Conservation (phyloP, 2,888 invertebrate genomes). For the Atrina japonica region DNA sequence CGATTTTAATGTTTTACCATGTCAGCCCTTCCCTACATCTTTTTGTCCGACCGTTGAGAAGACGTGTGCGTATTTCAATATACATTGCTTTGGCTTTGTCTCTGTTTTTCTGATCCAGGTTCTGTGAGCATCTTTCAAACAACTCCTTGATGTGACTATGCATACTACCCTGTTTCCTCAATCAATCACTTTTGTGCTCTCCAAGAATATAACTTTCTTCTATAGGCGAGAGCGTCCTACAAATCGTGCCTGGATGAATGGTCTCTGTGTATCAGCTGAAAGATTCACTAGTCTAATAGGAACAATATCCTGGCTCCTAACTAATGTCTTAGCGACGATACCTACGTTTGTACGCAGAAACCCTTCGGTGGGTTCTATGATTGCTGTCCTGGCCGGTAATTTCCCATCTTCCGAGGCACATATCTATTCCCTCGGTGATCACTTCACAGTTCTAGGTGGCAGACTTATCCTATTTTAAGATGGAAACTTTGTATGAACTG, state of each 20-base stretch:
- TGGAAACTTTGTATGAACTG: conserved; percentile 26
- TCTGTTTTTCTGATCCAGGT: too few species aligned
- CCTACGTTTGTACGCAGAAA: background rate
- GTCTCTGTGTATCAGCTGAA: too few species aligned
- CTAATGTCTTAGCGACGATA: background rate
- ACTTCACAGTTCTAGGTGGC: conserved; percentile 27
- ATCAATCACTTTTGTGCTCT: too few species aligned
- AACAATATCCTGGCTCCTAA: too few species aligned
- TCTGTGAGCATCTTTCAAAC: too few species aligned
- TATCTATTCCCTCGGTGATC: background rate
- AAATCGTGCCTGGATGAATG: too few species aligned
- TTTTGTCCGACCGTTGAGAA: conserved; percentile 17
- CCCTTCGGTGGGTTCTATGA: background rate
- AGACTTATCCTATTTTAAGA: conserved; percentile 11
- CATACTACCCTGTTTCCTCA: too few species aligned
- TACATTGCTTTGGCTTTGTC: too few species aligned
- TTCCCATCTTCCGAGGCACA: conserved; percentile 2
- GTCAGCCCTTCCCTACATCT: conserved; percentile 24
- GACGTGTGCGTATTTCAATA: conserved; percentile 2
- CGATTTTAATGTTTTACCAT: conserved; percentile 23
- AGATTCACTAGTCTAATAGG: too few species aligned
- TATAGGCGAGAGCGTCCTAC: too few species aligned
- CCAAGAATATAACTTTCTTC: too few species aligned
- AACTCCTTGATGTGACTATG: too few species aligned
- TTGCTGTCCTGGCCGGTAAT: background rate